These are phyloP conservation scores for Stramonita haemastoma DNA, from an alignment of 2,888 invertebrate species.

Conservation along the genomic window DNA sequence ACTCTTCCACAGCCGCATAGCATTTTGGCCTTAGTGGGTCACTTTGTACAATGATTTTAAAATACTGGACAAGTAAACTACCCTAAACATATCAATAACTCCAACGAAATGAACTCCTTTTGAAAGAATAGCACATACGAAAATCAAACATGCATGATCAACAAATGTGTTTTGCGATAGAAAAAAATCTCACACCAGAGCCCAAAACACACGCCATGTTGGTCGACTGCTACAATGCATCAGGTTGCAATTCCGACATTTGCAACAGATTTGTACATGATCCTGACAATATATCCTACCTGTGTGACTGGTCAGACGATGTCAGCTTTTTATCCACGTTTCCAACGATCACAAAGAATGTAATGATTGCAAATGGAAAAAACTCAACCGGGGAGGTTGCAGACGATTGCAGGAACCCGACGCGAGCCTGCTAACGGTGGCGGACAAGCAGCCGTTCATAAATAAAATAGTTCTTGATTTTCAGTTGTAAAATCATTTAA, in stretches of 20 bases:
- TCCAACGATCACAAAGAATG: constrained; percentile 27
- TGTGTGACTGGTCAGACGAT: constrained; percentile 38
- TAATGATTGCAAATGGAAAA: constrained; percentile 14
- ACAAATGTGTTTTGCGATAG: not conserved
- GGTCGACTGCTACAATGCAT: constrained; percentile 49
- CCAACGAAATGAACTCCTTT: not conserved
- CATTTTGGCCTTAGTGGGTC: constrained; percentile 40
- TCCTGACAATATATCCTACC: constrained; percentile 32
- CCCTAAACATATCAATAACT: not conserved
- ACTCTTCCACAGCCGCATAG: constrained; percentile 44
- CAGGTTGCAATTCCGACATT: constrained; percentile 47
- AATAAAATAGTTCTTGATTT: constrained; percentile 33
- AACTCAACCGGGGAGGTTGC: constrained; percentile 51
- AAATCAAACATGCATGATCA: not conserved
- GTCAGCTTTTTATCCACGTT: constrained; percentile 38
- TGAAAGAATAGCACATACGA: not conserved
- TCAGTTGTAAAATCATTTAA: not conserved
- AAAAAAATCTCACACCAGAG: constrained; percentile 28
- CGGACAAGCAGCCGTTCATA: constrained; percentile 27
- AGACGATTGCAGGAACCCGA: constrained; percentile 68
- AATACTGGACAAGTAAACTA: not conserved
- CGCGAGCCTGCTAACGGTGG: constrained; percentile 61
- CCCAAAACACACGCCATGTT: constrained; percentile 51
- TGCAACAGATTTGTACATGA: constrained; percentile 8
- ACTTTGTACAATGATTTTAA: constrained; percentile 20